Conservation (phyloP, 2,888 invertebrate genomes). For the Carcina quercana region DNA sequence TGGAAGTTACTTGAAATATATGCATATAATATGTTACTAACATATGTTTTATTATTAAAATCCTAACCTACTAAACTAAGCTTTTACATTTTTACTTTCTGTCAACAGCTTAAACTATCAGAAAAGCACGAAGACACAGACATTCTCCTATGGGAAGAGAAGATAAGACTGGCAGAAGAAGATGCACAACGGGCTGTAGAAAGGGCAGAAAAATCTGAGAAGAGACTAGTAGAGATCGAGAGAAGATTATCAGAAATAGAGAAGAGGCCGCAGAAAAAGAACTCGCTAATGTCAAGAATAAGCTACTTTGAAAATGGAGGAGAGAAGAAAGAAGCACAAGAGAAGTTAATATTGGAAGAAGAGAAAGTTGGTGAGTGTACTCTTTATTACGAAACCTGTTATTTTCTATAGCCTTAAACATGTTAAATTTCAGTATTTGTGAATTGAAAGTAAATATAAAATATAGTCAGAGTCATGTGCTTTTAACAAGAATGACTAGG, state of each 20-base stretch:
- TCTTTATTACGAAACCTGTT: too few relatives aligned
- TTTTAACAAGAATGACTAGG: too few relatives aligned
- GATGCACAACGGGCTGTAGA: constrained; percentile 77
- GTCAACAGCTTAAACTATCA: constrained; percentile 69
- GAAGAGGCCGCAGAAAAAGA: constrained; percentile 22
- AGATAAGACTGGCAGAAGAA: constrained; percentile 79
- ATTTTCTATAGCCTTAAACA: too few relatives aligned
- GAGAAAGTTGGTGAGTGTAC: constrained; percentile 15
- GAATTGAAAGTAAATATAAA: too few relatives aligned
- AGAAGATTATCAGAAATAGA: constrained; percentile 24
- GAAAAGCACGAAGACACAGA: constrained; percentile 80
- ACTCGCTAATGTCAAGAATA: constrained; percentile 52
- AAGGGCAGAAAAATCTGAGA: constrained; percentile 72
- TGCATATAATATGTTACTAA: too few relatives aligned
- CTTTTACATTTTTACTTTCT: constrained; percentile 5
- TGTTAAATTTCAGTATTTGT: too few relatives aligned
- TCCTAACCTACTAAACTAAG: too few relatives aligned
- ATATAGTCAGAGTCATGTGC: too few relatives aligned
- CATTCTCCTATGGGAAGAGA: constrained; percentile 80
- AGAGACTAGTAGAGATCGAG: too few relatives aligned
- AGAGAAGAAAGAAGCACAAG: constrained; percentile 24
- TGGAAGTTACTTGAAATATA: too few relatives aligned
- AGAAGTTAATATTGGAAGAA: too few relatives aligned
- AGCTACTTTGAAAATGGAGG: constrained; percentile 58
- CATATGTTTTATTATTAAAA: too few relatives aligned